Evolutionary conservation across 1,140 invertebrate genomes (phyloP).

Genomic region (Mya arenaria): DNA sequence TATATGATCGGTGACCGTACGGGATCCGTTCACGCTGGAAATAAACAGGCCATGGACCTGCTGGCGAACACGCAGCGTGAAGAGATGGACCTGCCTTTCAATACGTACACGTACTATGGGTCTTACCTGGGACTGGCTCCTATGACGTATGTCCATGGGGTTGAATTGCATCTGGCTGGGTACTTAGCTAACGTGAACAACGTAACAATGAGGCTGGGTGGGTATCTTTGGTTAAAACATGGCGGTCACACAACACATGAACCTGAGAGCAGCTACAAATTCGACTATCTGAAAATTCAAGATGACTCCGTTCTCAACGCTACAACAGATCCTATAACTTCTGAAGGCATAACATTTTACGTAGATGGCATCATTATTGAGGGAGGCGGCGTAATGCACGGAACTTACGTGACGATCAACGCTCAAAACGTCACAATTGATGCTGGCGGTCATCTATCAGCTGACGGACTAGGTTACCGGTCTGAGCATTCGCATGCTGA

Average conservation of each 20-base stretch:
- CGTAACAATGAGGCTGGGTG: constrained; percentile 71
- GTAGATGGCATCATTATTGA: constrained; percentile 64
- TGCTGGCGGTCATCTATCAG: constrained; percentile 66
- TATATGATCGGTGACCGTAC: constrained; percentile 75
- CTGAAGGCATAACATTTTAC: constrained; percentile 68
- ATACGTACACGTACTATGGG: constrained; percentile 65
- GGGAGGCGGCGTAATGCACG: constrained; percentile 71
- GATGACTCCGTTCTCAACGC: constrained; percentile 68
- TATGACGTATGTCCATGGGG: constrained; percentile 71
- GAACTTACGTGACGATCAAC: constrained; percentile 65
- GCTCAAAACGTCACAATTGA: constrained; percentile 72
- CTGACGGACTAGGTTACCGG: constrained; percentile 69
- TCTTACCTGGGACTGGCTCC: constrained; percentile 71
- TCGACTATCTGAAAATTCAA: constrained; percentile 67
- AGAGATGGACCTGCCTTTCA: constrained; percentile 74
- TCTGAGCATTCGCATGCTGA: constrained; percentile 59
- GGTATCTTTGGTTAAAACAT: constrained; percentile 72
- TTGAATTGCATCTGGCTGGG: constrained; percentile 73
- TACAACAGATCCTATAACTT: constrained; percentile 69
- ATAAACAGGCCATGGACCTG: constrained; percentile 67
- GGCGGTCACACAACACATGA: constrained; percentile 66
- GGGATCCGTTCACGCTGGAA: constrained; percentile 68
- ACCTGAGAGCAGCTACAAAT: constrained; percentile 62
- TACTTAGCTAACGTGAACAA: constrained; percentile 68
- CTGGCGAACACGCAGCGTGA: constrained; percentile 53